A percentile compares a stretch with the other conserved stretches of the same genome.
Conservation (phyloP, 2,888 invertebrate species). For the Synanthedon formicaeformis region DNA sequence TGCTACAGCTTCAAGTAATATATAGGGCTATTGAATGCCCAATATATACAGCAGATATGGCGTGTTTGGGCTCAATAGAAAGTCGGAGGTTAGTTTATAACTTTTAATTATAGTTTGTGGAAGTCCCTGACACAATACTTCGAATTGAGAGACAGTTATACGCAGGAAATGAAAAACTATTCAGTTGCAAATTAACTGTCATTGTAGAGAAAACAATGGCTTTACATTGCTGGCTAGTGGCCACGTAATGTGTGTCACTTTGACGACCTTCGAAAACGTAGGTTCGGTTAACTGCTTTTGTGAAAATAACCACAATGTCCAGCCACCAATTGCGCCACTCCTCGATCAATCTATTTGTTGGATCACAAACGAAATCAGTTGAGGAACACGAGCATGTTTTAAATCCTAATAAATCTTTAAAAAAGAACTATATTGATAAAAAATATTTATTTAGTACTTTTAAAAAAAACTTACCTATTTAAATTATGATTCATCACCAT, state of each 20-base stretch:
- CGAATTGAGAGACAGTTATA: not conserved
- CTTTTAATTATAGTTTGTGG: too few relatives aligned
- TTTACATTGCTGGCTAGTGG: not conserved
- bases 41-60: too few relatives aligned
- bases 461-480: conserved; percentile 42
- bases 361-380: too few relatives aligned
- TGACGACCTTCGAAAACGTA: not conserved
- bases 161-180: not conserved
- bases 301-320: not conserved
- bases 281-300: not conserved
- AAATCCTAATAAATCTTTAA: too few relatives aligned
- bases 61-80: too few relatives aligned
- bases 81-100: too few relatives aligned
- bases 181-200: not conserved
- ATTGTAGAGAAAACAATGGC: not conserved
- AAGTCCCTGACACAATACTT: too few relatives aligned
- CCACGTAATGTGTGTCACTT: not conserved
- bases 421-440: too few relatives aligned
- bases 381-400: too few relatives aligned
- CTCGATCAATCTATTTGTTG: not conserved
- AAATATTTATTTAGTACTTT: too few relatives aligned
- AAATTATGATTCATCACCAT: conserved; percentile 65
- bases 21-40: too few relatives aligned
- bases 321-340: not conserved
- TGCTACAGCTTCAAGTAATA: too few relatives aligned